These are phyloP conservation scores for Catagonus wagneri DNA, from an alignment of 2,113 vertebrate species.

Conservation along the genomic window DNA sequence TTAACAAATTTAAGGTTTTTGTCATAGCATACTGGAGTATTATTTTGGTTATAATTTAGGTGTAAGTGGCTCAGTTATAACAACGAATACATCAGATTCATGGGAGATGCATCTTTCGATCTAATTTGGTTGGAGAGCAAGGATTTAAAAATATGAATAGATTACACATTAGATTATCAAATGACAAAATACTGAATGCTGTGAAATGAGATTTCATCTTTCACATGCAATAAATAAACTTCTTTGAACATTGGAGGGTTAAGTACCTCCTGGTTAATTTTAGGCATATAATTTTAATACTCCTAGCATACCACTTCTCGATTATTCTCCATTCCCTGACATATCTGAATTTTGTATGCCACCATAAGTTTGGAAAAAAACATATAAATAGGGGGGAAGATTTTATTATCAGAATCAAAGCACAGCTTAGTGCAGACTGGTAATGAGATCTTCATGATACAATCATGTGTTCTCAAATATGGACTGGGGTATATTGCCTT, in stretches of 20 bases:
- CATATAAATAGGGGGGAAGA: not conserved
- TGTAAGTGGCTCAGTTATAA: not conserved
- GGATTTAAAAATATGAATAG: constrained; percentile 23
- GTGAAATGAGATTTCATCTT: constrained; percentile 1
- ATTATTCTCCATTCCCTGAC: not conserved
- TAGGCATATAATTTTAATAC: constrained; percentile 22
- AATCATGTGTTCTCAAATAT: not conserved
- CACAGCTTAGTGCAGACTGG: not conserved
- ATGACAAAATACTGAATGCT: constrained; percentile 45
- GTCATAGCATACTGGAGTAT: not conserved
- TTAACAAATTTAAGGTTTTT: not conserved
- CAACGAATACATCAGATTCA: constrained; percentile 8
- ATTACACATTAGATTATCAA: constrained; percentile 33
- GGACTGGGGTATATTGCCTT: not conserved
- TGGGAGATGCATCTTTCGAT: constrained; percentile 20
- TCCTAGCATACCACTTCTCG: constrained; percentile 11
- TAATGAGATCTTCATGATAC: constrained; percentile 10
- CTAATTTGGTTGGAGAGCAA: constrained; percentile 10
- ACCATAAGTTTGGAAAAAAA: constrained; percentile 31
- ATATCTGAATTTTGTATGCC: constrained; percentile 7
- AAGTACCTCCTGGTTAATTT: constrained; percentile 24
- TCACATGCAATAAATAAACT: not conserved
- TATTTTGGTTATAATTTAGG: constrained; percentile 47
- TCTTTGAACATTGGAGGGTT: not conserved
- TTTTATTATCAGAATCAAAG: constrained; percentile 25